Percentiles rank a stretch among this genome's conserved stretches.
Conservation (phyloP, 2,797 vertebrate genomes). For the Hydrolagus colliei region DNA sequence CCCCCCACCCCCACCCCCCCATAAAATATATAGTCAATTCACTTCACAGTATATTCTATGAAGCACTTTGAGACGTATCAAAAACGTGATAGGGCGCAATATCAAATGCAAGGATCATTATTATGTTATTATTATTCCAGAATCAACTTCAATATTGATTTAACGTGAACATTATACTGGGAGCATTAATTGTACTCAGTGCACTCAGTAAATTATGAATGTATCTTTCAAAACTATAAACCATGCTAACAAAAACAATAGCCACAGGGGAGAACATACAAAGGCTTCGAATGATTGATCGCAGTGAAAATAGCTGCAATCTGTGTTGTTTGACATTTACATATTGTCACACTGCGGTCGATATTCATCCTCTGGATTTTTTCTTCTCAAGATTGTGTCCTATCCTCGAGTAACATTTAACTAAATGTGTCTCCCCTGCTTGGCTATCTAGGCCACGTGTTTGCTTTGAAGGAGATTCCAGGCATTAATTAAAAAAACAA, state of each 20-base stretch:
- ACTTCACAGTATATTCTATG: no score
- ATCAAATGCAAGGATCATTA: no score
- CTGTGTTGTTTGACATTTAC: conserved; percentile 16
- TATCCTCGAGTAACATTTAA: background rate
- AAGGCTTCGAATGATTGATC: conserved; percentile 20
- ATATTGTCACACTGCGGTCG: background rate
- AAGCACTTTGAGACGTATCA: no score
- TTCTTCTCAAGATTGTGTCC: no score
- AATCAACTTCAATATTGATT: background rate
- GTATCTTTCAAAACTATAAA: conserved; percentile 13
- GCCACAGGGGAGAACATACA: background rate
- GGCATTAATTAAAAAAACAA: no score
- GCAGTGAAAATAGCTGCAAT: background rate
- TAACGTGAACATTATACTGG: background rate
- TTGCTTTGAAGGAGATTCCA: no score
- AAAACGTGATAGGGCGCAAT: no score
- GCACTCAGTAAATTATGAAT: conserved; percentile 12
- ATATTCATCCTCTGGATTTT: background rate
- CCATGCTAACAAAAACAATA: background rate
- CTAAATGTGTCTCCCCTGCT: background rate
- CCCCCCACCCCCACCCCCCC: no score
- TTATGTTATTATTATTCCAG: no score
- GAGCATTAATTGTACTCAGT: background rate
- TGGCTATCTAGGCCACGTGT: no score
- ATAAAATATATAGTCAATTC: no score